These are phyloP conservation scores for Callionymus lyra DNA, from an alignment of 2,113 vertebrate species.

Conservation along the genomic window DNA sequence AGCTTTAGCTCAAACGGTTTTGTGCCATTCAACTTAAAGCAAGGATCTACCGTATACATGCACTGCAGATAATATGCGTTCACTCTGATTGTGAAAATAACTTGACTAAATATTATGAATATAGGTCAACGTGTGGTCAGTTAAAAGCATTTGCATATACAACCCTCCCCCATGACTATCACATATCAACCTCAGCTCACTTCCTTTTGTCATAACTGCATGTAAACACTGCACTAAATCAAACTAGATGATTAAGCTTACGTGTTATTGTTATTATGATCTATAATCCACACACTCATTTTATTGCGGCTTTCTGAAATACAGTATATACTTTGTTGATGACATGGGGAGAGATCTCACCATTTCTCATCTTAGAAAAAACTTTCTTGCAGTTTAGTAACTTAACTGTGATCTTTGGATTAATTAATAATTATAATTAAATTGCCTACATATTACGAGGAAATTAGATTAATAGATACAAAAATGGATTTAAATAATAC, in stretches of 20 bases:
- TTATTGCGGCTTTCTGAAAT: too few relatives aligned
- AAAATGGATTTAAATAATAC: too few relatives aligned
- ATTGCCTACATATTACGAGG: too few relatives aligned
- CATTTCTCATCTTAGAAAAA: too few relatives aligned
- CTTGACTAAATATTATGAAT: conserved; percentile 9
- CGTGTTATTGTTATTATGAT: not conserved
- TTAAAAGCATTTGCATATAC: conserved; percentile 7
- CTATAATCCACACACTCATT: too few relatives aligned
- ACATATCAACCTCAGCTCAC: not conserved
- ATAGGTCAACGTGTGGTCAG: conserved; percentile 14
- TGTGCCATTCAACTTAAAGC: not conserved
- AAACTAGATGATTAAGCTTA: conserved; percentile 9
- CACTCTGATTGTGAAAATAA: conserved; percentile 3
- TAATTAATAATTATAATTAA: too few relatives aligned
- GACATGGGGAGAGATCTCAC: too few relatives aligned
- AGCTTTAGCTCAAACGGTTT: conserved; percentile 3
- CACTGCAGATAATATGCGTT: conserved; percentile 9
- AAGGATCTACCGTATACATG: not conserved
- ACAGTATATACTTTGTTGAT: too few relatives aligned
- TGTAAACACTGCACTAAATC: not conserved
- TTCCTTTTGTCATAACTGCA: not conserved
- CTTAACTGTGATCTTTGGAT: too few relatives aligned
- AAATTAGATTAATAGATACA: too few relatives aligned
- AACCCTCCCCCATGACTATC: not conserved
- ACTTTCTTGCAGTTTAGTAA: too few relatives aligned